These are phyloP conservation scores for Grammomys surdaster DNA, from an alignment of 2,113 vertebrate species.

Conservation along the genomic window DNA sequence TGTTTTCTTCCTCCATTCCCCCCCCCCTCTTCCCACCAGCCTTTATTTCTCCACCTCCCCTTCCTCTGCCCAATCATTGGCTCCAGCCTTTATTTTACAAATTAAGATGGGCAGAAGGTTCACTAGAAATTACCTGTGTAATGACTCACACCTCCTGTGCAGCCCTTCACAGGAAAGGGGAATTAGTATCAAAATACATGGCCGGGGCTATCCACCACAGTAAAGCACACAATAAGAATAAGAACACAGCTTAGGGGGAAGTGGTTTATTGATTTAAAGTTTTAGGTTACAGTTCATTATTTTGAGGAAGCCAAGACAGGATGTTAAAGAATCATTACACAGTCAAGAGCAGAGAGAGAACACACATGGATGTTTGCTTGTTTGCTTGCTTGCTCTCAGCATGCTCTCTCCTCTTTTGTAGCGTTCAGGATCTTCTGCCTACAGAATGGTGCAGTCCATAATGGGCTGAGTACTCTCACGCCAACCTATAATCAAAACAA, in stretches of 20 bases:
- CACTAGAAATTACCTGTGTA: too few species aligned
- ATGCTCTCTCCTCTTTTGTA: background rate
- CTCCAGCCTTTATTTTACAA: too few species aligned
- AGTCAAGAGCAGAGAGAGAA: background rate
- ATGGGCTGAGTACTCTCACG: background rate
- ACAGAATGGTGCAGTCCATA: background rate
- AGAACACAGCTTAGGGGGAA: background rate
- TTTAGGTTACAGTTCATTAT: background rate
- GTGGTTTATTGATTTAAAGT: background rate
- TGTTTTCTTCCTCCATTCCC: too few species aligned
- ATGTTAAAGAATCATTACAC: background rate
- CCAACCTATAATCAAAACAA: background rate
- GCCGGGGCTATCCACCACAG: too few species aligned
- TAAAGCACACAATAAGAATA: background rate
- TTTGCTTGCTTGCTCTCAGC: background rate
- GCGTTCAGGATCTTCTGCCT: background rate
- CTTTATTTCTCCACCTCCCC: too few species aligned
- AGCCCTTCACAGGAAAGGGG: too few species aligned
- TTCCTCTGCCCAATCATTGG: too few species aligned
- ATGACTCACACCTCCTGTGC: too few species aligned
- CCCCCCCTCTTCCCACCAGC: too few species aligned
- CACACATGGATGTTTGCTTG: background rate
- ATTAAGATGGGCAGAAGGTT: too few species aligned
- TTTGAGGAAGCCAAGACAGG: background rate
- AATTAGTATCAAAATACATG: too few species aligned